Conservation (phyloP, 1,140 invertebrate genomes). For the Triops cancriformis region DNA sequence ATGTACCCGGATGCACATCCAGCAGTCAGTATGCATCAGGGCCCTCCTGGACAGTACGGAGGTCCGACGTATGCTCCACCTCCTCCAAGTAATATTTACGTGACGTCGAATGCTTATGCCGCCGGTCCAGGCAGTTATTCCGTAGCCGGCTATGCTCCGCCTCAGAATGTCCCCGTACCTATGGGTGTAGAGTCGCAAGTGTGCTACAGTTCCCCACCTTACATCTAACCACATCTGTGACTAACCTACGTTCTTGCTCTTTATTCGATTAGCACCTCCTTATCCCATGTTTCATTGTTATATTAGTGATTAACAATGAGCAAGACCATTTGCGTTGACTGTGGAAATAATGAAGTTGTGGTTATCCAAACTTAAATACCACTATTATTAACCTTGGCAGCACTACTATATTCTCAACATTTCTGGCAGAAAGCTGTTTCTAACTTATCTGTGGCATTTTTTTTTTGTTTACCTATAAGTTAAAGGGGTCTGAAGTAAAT, state of each 20-base stretch:
- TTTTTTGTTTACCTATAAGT: neutral
- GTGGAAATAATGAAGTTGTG: neutral
- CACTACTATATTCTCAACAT: neutral
- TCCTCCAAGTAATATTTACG: neutral
- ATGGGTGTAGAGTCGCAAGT: conserved; percentile 4
- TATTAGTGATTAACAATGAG: neutral
- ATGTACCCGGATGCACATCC: neutral
- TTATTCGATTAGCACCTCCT: neutral
- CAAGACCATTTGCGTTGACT: neutral
- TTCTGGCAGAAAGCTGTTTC: neutral
- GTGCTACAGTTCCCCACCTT: neutral
- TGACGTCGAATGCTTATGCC: neutral
- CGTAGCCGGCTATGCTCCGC: neutral
- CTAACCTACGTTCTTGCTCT: neutral
- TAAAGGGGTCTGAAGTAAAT: neutral
- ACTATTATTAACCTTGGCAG: neutral
- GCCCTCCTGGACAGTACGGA: neutral
- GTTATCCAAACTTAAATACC: neutral
- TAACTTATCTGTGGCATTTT: neutral
- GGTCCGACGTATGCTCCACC: neutral
- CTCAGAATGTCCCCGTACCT: neutral
- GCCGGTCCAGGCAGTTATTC: conserved; percentile 14
- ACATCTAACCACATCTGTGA: neutral
- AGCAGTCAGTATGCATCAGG: neutral
- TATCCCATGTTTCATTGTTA: neutral